phyloP scores from a whole-genome alignment of 92 coral and sea anemone species.

The Nematostella vectensis region DNA sequence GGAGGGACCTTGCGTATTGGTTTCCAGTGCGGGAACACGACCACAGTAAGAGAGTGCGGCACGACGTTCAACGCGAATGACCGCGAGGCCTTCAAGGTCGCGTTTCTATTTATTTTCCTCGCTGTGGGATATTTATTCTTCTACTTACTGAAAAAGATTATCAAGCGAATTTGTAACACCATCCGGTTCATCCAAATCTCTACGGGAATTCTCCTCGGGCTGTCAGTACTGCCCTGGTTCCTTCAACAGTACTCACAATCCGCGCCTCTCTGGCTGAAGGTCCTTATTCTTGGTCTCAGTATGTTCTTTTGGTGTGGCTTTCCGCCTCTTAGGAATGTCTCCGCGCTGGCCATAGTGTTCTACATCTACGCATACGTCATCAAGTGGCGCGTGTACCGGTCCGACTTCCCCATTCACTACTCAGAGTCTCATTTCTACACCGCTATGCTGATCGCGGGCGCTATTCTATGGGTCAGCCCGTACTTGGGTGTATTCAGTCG shows the following conservation, averaged over 20 bases:
- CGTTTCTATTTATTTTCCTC: conserved; percentile 26
- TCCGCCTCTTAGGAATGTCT: conserved; percentile 60
- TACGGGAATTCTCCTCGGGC: conserved; percentile 28
- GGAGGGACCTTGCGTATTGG: conserved; percentile 58
- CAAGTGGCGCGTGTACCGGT: conserved; percentile 73
- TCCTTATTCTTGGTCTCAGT: conserved; percentile 44
- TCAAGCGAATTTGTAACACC: conserved; percentile 4
- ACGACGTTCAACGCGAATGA: conserved; percentile 15
- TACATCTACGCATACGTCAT: conserved; percentile 62
- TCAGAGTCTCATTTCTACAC: conserved; percentile 28
- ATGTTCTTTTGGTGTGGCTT: conserved; percentile 76
- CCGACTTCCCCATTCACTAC: conserved; percentile 20
- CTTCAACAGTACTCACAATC: conserved; percentile 53
- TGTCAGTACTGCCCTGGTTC: conserved; percentile 66
- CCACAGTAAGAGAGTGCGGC: conserved; percentile 14
- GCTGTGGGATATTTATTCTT: conserved; percentile 20
- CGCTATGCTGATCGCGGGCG: conserved; percentile 51
- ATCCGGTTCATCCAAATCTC: conserved; percentile 30
- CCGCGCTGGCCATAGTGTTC: conserved; percentile 51
- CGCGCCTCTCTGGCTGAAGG: conserved; percentile 48
- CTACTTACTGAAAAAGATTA: conserved; percentile 11
- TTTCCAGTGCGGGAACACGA: conserved; percentile 36
- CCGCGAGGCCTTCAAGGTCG: conserved; percentile 32
- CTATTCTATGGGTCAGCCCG: conserved; percentile 65
- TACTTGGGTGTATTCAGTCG: conserved; percentile 60